phyloP scores from a whole-genome alignment of 2,113 vertebrate genomes.

The Apus apus region DNA sequence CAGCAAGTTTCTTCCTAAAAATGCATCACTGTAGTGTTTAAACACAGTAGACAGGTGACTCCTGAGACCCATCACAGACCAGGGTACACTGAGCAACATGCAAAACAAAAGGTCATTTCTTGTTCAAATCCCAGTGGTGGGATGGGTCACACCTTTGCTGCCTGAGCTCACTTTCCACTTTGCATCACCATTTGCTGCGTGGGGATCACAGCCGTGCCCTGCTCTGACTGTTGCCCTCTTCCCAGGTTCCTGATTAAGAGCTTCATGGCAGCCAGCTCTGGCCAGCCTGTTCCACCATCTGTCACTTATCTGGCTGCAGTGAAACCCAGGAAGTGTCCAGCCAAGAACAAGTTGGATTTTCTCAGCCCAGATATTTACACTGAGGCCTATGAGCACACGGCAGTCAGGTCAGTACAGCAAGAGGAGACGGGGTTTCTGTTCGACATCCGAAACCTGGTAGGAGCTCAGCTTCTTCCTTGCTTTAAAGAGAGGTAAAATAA shows the following conservation, averaged over 20 bases:
- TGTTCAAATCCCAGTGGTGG: background rate
- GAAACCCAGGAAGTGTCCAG: constrained; percentile 52
- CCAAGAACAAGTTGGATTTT: constrained; percentile 71
- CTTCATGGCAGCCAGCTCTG: constrained; percentile 44
- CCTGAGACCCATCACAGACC: background rate
- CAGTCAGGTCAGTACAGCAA: constrained; percentile 69
- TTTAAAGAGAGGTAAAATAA: background rate
- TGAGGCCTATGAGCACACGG: constrained; percentile 69
- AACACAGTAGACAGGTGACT: background rate
- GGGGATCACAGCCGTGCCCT: background rate
- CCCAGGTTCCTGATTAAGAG: constrained; percentile 80
- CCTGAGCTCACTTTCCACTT: background rate
- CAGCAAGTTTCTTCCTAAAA: constrained; percentile 11
- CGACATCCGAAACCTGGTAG: background rate
- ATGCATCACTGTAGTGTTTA: background rate
- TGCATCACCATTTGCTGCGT: rapidly evolving
- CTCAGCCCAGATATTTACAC: constrained; percentile 71
- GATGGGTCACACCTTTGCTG: background rate
- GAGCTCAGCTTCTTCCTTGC: background rate
- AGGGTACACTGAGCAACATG: background rate
- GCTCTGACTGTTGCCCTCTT: background rate
- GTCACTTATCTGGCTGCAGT: constrained; percentile 66
- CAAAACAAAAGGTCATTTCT: background rate
- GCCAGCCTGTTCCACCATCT: constrained; percentile 66
- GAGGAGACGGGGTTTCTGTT: background rate